phyloP scores from a whole-genome alignment of 2,797 vertebrate genomes.

The Argya squamiceps region DNA sequence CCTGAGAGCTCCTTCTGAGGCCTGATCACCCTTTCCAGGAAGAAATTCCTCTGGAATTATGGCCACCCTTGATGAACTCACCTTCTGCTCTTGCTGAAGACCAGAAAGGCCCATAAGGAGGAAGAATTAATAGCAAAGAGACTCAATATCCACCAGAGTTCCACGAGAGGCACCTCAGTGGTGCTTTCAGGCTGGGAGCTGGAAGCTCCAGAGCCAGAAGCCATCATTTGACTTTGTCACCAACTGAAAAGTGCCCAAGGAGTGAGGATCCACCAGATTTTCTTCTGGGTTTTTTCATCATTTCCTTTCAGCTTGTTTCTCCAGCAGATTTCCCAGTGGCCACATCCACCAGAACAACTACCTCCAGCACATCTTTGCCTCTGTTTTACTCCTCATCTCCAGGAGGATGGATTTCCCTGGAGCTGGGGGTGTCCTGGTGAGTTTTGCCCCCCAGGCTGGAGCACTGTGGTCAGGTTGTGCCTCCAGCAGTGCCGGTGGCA shows the following conservation, averaged over 20 bases:
- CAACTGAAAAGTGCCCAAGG: fast-evolving
- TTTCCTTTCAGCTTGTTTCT: background rate
- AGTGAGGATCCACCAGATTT: background rate
- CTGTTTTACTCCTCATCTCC: background rate
- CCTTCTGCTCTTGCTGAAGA: background rate
- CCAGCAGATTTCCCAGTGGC: background rate
- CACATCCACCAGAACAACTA: fast-evolving
- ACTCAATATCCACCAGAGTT: fast-evolving
- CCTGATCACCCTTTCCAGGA: background rate
- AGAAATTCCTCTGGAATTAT: background rate
- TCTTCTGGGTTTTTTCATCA: background rate
- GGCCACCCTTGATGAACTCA: background rate
- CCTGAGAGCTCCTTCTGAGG: background rate
- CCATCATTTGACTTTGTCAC: background rate
- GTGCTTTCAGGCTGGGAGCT: background rate
- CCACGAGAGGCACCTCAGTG: fast-evolving
- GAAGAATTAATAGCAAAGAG: background rate
- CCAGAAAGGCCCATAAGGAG: background rate
- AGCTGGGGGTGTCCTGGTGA: background rate
- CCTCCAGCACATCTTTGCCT: fast-evolving
- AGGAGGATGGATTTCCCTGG: background rate
- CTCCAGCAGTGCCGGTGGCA: background rate
- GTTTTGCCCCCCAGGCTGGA: background rate
- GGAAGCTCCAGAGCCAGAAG: background rate
- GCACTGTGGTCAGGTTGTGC: background rate